Conservation (phyloP, 2,888 invertebrate species). For the Cataglyphis albicans region DNA sequence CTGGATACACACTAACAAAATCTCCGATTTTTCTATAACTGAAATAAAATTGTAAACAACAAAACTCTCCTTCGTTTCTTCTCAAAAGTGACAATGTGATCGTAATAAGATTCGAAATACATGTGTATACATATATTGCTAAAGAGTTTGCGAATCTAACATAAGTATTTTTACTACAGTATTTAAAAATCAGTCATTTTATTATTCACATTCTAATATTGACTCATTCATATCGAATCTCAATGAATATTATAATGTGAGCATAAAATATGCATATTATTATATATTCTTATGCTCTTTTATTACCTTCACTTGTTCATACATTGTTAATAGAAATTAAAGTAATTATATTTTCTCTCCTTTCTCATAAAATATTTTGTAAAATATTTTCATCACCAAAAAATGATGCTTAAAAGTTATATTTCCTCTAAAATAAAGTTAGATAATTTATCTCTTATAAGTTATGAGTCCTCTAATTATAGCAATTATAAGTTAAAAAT, state of each 20-base stretch:
- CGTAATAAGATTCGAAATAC: constrained; percentile 48
- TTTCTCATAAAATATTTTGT: neutral
- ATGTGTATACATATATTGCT: constrained; percentile 39
- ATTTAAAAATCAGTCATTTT: neutral
- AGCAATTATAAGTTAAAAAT: neutral
- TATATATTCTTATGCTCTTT: neutral
- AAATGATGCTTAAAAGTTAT: neutral
- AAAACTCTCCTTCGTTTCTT: neutral
- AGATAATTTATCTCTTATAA: no score
- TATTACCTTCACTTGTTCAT: neutral
- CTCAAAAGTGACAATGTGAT: constrained; percentile 38
- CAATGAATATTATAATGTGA: neutral
- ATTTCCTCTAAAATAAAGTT: neutral
- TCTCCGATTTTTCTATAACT: constrained; percentile 39
- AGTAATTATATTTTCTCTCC: neutral
- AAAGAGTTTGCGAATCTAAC: constrained; percentile 32
- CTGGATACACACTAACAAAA: constrained; percentile 43
- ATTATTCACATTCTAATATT: constrained; percentile 3
- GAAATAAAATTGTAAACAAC: constrained; percentile 21
- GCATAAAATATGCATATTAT: neutral
- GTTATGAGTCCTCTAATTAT: neutral
- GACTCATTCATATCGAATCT: neutral
- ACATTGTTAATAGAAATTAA: no score
- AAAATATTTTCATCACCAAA: neutral
- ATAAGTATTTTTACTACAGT: neutral